Conservation (phyloP, 2,888 invertebrate species). For the Drosophila eohydei region DNA sequence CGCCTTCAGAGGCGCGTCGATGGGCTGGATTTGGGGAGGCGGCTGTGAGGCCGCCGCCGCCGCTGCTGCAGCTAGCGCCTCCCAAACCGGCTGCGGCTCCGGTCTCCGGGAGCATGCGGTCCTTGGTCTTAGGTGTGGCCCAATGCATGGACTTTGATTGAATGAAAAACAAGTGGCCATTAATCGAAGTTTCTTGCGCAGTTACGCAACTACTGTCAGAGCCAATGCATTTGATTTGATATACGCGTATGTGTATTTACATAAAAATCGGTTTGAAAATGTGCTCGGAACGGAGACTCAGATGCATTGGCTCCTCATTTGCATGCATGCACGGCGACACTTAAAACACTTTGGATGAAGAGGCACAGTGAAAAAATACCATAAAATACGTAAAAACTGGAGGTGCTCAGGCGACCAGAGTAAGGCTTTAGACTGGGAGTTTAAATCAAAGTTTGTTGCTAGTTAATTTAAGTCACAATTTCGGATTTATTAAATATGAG, state of each 20-base stretch:
- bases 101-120: constrained; percentile 91
- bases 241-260: constrained; percentile 28
- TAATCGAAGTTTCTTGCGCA: constrained; percentile 25
- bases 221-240: constrained; percentile 35
- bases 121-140: constrained; percentile 95
- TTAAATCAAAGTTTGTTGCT: constrained; percentile 37
- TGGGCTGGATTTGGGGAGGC: constrained; percentile 87
- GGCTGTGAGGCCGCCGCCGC: constrained; percentile 87
- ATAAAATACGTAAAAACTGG: constrained; percentile 37
- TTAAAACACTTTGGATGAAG: constrained; percentile 63
- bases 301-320: constrained; percentile 45
- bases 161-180: constrained; percentile 31
- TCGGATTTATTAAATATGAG: constrained; percentile 12
- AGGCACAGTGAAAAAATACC: constrained; percentile 61
- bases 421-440: constrained; percentile 42
- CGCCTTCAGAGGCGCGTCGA: constrained; percentile 93
- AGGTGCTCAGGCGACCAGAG: constrained; percentile 49
- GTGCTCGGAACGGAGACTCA: constrained; percentile 25
- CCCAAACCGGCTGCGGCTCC: constrained; percentile 76
- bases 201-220: constrained; percentile 29
- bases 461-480: constrained; percentile 10
- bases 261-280: constrained; percentile 7
- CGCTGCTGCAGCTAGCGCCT: constrained; percentile 82
- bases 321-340: constrained; percentile 63
- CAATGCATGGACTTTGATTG: constrained; percentile 94